Evolutionary conservation across 2,888 invertebrate species (phyloP).

Genomic region (Palloptera scutellata): DNA sequence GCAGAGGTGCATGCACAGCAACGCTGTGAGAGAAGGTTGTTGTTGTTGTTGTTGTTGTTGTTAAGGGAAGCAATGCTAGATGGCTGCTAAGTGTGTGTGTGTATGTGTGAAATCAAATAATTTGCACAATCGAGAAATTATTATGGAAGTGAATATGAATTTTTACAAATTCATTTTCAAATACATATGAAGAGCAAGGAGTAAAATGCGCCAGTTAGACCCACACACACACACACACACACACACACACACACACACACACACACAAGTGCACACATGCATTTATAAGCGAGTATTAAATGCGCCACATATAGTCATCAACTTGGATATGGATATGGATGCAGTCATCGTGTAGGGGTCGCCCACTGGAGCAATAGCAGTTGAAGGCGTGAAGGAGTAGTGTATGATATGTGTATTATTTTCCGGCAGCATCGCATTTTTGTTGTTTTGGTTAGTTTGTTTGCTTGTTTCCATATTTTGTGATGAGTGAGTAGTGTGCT

Average conservation of each 20-base stretch:
- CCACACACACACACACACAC: conserved; percentile 5
- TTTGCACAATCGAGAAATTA: conserved; percentile 61
- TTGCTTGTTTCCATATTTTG: conserved; percentile 44
- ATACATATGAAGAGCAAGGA: conserved; percentile 29
- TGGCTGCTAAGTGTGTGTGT: conserved; percentile 50
- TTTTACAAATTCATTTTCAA: conserved; percentile 54
- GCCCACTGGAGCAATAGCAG: not conserved
- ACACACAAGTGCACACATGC: conserved; percentile 5
- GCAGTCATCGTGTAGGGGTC: too few relatives aligned
- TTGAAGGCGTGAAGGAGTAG: not conserved
- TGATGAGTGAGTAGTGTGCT: conserved; percentile 25
- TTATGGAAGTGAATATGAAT: conserved; percentile 45
- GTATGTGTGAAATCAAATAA: conserved; percentile 63
- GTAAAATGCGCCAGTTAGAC: conserved; percentile 29
- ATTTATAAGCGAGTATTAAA: too few relatives aligned
- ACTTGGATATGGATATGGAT: too few relatives aligned
- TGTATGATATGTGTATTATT: not conserved
- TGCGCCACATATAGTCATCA: too few relatives aligned
- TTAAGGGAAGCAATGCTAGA: not conserved
- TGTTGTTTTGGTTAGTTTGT: conserved; percentile 27
- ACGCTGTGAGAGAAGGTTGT: too few relatives aligned
- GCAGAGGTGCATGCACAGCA: too few relatives aligned
- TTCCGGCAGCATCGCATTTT: conserved; percentile 8
- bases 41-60: not conserved
- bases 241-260: conserved; percentile 31